Percentiles rank a stretch among this genome's conserved stretches.
Conservation (phyloP, 2,888 invertebrate genomes). For the Tribolium freemani region DNA sequence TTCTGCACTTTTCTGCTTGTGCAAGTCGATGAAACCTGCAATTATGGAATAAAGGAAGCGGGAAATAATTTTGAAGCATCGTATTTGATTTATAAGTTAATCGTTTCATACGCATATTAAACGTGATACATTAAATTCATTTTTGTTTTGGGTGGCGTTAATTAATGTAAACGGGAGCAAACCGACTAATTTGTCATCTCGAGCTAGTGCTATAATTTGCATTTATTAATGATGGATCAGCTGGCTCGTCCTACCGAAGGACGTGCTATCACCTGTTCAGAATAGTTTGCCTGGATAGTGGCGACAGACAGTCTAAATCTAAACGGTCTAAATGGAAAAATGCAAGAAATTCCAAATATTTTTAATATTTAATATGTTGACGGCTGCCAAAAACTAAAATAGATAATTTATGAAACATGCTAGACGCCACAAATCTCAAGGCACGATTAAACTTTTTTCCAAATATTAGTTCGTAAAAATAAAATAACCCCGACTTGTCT, state of each 20-base stretch:
- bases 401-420: slow-evolving; percentile 20
- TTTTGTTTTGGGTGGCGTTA: slow-evolving; percentile 4
- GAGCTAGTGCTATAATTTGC: background rate
- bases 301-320: slow-evolving; percentile 35
- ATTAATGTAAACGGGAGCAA: slow-evolving; percentile 9
- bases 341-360: slow-evolving; percentile 2
- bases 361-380: slow-evolving; percentile 1
- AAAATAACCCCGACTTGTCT: too few species aligned
- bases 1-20: background rate
- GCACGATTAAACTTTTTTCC: background rate
- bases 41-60: background rate
- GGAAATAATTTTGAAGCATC: background rate
- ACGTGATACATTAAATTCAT: background rate
- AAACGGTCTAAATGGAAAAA: background rate
- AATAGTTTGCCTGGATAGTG: background rate
- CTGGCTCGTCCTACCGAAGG: background rate
- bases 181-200: slow-evolving; percentile 11
- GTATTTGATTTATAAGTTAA: slow-evolving; percentile 12
- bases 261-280: background rate
- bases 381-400: slow-evolving; percentile 14
- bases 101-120: slow-evolving; percentile 5
- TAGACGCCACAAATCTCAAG: slow-evolving; percentile 8
- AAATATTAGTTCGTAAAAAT: background rate
- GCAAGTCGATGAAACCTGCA: slow-evolving; percentile 2
- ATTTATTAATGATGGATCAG: background rate